Percentiles rank a stretch among this genome's conserved stretches.
These are phyloP conservation scores for Notospermus geniculatus DNA, from an alignment of 1,140 invertebrate species.

Conservation along the genomic window DNA sequence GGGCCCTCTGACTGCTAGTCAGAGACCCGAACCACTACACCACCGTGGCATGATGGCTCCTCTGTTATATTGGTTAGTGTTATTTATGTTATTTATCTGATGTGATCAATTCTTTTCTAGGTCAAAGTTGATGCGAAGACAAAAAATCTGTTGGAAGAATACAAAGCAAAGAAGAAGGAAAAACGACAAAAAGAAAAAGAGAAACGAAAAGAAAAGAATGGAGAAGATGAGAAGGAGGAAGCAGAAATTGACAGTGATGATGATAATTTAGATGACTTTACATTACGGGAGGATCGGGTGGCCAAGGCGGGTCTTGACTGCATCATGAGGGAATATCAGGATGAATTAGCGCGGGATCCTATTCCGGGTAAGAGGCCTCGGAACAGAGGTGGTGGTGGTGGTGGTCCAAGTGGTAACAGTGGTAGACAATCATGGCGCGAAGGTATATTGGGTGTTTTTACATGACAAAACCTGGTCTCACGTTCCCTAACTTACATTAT, in stretches of 20 bases:
- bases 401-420: too few species aligned
- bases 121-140: constrained; percentile 98
- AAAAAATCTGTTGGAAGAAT: constrained; percentile 88
- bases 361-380: background rate
- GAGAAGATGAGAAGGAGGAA: constrained; percentile 33
- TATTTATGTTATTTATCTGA: too few species aligned
- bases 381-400: too few species aligned
- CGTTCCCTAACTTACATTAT: too few species aligned
- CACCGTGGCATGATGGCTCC: too few species aligned
- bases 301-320: constrained; percentile 73
- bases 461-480: too few species aligned
- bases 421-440: too few species aligned
- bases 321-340: constrained; percentile 77
- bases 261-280: constrained; percentile 48
- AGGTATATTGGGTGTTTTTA: too few species aligned
- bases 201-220: constrained; percentile 18
- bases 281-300: constrained; percentile 52
- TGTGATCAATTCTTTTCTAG: too few species aligned
- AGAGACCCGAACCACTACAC: too few species aligned
- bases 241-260: constrained; percentile 28
- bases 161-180: constrained; percentile 57
- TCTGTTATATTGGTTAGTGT: too few species aligned
- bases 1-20: too few species aligned
- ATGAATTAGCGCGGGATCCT: constrained; percentile 59
- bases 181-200: constrained; percentile 21